These are phyloP conservation scores for Muntiacus muntjak DNA, from an alignment of 2,113 vertebrate species.

Conservation along the genomic window DNA sequence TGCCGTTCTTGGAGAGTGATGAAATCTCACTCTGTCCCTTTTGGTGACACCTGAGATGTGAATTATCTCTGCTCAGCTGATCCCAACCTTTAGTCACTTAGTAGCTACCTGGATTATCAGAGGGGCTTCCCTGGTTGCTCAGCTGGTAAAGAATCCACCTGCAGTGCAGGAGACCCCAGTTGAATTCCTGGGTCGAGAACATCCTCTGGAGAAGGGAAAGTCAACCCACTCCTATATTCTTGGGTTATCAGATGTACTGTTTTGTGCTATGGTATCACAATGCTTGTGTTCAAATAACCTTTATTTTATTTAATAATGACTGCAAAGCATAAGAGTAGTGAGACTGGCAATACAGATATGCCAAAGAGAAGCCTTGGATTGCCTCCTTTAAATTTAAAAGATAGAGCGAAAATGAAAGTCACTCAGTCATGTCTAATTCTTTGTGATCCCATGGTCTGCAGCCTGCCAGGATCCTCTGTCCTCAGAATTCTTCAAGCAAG, in stretches of 20 bases:
- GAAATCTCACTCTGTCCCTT: not conserved
- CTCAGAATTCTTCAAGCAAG: not conserved
- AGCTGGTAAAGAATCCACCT: not conserved
- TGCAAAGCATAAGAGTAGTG: not conserved
- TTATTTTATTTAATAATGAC: not conserved
- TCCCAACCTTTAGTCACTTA: not conserved
- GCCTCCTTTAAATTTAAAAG: not conserved
- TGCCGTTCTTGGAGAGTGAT: not conserved
- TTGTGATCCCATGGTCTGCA: not conserved
- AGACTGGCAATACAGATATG: not conserved
- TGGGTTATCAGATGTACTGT: not conserved
- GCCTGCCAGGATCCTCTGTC: not conserved
- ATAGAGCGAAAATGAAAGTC: not conserved
- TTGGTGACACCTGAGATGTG: not conserved
- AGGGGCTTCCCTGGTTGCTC: not conserved
- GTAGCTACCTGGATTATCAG: not conserved
- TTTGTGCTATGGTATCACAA: not conserved
- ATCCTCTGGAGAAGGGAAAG: not conserved
- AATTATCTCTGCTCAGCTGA: not conserved
- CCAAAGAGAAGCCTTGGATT: not conserved
- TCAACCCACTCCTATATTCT: not conserved
- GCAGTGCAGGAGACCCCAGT: fast-evolving
- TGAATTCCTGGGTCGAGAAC: not conserved
- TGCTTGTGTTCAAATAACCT: not conserved
- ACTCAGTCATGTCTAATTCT: not conserved